Evolutionary conservation across 1,140 invertebrate species (phyloP).

Genomic region (Dufourea novaeangliae): DNA sequence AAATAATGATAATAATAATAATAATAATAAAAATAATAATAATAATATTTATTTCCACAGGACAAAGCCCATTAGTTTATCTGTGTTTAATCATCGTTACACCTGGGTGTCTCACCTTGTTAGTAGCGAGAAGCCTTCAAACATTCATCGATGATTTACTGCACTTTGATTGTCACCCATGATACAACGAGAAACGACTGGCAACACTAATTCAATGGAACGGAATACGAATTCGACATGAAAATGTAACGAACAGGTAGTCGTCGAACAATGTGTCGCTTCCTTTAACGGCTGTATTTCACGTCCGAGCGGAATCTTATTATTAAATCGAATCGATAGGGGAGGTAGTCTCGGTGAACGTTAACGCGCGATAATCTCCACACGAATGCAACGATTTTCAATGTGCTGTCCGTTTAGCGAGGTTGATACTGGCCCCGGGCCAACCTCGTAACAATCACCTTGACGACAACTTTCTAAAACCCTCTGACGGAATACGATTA

Average conservation of each 20-base stretch:
- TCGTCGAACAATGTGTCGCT: too few relatives aligned
- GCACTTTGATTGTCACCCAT: too few relatives aligned
- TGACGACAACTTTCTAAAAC: conserved; percentile 64
- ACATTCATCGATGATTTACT: too few relatives aligned
- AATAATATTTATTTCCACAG: too few relatives aligned
- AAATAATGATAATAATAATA: too few relatives aligned
- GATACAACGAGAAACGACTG: too few relatives aligned
- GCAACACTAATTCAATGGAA: too few relatives aligned
- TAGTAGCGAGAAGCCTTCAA: too few relatives aligned
- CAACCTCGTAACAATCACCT: conserved; percentile 61
- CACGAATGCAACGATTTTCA: not conserved
- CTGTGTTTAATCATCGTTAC: too few relatives aligned
- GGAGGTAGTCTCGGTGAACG: not conserved
- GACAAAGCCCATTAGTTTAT: too few relatives aligned
- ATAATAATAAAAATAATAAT: too few relatives aligned
- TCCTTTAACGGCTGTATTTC: not conserved
- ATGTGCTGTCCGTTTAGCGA: conserved; percentile 20
- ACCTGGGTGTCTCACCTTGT: too few relatives aligned
- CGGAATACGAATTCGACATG: not conserved
- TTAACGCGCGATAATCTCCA: conserved; percentile 19
- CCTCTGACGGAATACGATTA: conserved; percentile 40
- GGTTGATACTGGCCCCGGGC: conserved; percentile 46
- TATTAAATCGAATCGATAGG: conserved; percentile 9
- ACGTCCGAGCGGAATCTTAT: not conserved
- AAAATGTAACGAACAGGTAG: not conserved